Evolutionary conservation across 1,140 invertebrate genomes (phyloP).

Genomic region (Asobara japonica): DNA sequence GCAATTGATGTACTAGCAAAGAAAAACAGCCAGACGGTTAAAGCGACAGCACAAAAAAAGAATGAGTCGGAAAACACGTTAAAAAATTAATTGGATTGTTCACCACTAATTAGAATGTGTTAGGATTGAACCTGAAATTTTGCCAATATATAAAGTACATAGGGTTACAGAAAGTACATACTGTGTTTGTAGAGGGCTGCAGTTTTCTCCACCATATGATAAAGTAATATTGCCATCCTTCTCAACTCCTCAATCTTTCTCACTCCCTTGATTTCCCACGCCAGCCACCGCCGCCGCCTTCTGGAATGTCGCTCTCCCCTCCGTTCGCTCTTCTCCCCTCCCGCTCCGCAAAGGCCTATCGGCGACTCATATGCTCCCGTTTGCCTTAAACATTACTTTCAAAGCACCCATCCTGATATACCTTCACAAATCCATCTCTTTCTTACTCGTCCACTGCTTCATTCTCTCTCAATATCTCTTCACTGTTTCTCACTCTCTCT

Average conservation of each 20-base stretch:
- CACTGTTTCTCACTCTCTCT: background rate
- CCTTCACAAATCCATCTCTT: background rate
- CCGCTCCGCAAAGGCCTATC: constrained; percentile 13
- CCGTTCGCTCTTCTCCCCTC: constrained; percentile 37
- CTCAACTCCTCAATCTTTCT: constrained; percentile 14
- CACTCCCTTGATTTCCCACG: constrained; percentile 66
- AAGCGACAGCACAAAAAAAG: no score
- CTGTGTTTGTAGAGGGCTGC: background rate
- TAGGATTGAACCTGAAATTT: background rate
- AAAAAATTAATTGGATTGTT: no score
- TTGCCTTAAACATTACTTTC: constrained; percentile 6
- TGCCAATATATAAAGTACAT: background rate
- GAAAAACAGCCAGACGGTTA: no score
- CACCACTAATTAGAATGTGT: no score
- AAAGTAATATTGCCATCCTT: constrained; percentile 22
- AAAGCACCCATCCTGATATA: constrained; percentile 3
- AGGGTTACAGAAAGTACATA: background rate
- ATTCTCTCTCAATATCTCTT: constrained; percentile 2
- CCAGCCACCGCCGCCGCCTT: constrained; percentile 66
- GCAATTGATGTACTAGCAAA: no score
- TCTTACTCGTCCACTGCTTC: constrained; percentile 16
- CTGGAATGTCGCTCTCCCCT: constrained; percentile 67
- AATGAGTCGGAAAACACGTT: no score
- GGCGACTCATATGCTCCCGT: background rate
- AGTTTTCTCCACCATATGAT: background rate